Evolutionary conservation across 2,113 vertebrate genomes (phyloP).

Genomic region (Tragelaphus strepsiceros): DNA sequence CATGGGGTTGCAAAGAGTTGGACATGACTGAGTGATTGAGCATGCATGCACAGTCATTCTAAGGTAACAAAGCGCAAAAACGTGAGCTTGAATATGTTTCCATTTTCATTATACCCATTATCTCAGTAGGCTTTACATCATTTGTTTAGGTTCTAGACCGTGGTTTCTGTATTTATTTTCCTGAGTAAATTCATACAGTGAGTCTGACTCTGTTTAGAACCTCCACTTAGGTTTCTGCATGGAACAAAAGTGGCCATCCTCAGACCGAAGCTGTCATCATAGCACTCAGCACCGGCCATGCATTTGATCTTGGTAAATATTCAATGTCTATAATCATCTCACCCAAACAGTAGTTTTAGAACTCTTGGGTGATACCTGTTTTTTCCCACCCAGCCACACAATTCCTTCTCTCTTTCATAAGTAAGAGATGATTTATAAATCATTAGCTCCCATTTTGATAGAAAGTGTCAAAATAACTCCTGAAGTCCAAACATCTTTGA

Average conservation of each 20-base stretch:
- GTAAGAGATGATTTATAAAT: slow-evolving; percentile 1
- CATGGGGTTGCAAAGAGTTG: not conserved
- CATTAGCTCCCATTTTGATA: not conserved
- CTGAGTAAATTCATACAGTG: not conserved
- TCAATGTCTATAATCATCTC: not conserved
- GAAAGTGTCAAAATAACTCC: not conserved
- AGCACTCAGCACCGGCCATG: not conserved
- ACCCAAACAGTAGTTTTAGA: not conserved
- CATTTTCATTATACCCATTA: not conserved
- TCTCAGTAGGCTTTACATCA: not conserved
- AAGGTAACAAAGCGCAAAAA: not conserved
- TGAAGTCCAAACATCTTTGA: not conserved
- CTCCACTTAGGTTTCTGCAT: not conserved
- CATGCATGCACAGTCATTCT: not conserved
- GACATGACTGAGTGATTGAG: not conserved
- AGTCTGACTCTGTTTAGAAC: not conserved
- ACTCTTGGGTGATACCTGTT: not conserved
- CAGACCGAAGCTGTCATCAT: not conserved
- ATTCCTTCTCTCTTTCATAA: not conserved
- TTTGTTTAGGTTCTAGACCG: not conserved
- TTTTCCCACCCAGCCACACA: not conserved
- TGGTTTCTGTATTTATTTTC: not conserved
- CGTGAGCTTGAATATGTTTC: not conserved
- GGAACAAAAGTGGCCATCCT: not conserved
- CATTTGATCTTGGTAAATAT: not conserved